Base-by-base conservation (phyloP, 2,797 vertebrate species). In the Otus scops region DNA sequence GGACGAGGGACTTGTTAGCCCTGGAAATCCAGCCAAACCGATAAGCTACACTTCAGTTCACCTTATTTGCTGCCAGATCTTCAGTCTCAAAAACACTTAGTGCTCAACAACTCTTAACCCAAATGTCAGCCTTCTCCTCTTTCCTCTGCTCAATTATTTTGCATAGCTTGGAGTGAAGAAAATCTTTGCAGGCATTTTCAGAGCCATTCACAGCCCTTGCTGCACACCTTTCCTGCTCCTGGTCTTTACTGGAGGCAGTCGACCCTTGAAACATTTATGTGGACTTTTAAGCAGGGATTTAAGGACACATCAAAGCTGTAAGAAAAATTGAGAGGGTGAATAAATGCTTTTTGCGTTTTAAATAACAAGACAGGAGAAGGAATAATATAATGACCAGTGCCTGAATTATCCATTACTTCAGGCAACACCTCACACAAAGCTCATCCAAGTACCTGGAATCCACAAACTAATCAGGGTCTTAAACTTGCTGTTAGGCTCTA, bases 21-120 rank as follows among this genome's bases (percentile, higher is more conserved):
- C 83, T 90, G 77, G 68, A 95, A 95, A 83, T 53, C 38, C 74
- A 95, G 74, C 75, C 95, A 95, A 93, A 83, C 14, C 80, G 88
- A 93, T 89, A 95, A 95, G 71, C 38, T 71, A 28, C 56, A 48
- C 64, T 92, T 91, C 0, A 0, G 28, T 82, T 90, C 67, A 92
- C 70, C 70, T 90, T 94, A 76, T 67, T 90, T 87, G 39, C 68
- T 94, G 93, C 93, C 83, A 95, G 74, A 74, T 79, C 74, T 80
- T 85, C 63, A 39, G 47, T 45, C 88, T 92, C 83, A 87, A 79
- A 94, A 95, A 13, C 83, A 86, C 43, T 77, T 67, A 47, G 28
- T 45, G 39, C 48, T 92, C 76, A 92, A 88, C 36, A 92, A 76
- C 71, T 60, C 88, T 73, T 95, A 60, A 70, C 76, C 39, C 90